Evolutionary conservation across 2,888 invertebrate species (phyloP).

Genomic region (Apamea epomidion): DNA sequence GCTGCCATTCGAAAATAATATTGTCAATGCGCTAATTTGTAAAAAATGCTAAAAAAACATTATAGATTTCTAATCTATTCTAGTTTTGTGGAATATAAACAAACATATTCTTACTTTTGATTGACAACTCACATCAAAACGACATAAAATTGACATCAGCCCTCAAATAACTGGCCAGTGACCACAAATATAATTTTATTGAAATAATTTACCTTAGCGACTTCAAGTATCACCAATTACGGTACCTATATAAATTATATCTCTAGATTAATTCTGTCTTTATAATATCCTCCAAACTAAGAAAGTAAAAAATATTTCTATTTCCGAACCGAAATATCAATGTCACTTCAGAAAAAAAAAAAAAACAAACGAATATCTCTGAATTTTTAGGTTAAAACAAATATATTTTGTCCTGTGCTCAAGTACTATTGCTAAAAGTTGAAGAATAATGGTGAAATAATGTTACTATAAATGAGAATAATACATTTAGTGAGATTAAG

Average conservation of each 20-base stretch:
- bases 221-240: neutral
- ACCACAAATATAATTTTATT: neutral
- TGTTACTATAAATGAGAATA: conserved; percentile 44
- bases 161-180: conserved; percentile 35
- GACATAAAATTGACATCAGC: conserved; percentile 36
- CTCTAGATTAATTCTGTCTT: too few relatives aligned
- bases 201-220: neutral
- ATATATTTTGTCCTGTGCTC: neutral
- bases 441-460: conserved; percentile 6
- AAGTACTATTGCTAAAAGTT: conserved; percentile 7
- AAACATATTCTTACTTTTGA: conserved; percentile 28
- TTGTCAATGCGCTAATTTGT: conserved; percentile 38
- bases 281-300: conserved; percentile 8
- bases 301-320: neutral
- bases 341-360: conserved; percentile 23
- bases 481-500: conserved; percentile 36
- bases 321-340: conserved; percentile 28
- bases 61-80: conserved; percentile 10
- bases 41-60: conserved; percentile 12
- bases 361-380: conserved; percentile 25
- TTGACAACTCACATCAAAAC: conserved; percentile 48
- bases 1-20: conserved; percentile 74
- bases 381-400: conserved; percentile 41
- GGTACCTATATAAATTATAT: too few relatives aligned
- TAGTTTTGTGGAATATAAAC: neutral